Conservation (phyloP, 2,113 vertebrate species). For the Telmatochromis brichardi region DNA sequence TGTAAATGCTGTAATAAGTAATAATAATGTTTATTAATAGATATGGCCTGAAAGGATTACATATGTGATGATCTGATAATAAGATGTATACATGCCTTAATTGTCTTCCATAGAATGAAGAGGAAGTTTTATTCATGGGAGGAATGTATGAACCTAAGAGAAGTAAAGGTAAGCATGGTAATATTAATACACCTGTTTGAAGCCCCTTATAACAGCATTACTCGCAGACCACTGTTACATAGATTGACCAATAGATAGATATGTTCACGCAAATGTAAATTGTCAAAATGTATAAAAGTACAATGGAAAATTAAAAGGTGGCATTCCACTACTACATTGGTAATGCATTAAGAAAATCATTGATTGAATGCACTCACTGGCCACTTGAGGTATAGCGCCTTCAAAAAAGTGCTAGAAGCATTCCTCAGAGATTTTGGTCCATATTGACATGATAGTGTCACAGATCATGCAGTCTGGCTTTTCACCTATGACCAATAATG, state of each 20-base stretch:
- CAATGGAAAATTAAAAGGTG: background rate
- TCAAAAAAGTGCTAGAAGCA: background rate
- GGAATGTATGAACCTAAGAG: conserved; percentile 96
- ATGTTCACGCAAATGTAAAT: background rate
- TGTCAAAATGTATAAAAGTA: background rate
- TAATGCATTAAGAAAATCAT: background rate
- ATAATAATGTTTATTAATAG: background rate
- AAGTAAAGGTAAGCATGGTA: conserved; percentile 86
- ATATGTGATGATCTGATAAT: background rate
- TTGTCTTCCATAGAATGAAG: conserved; percentile 83
- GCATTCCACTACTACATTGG: background rate
- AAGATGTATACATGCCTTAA: background rate
- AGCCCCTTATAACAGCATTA: background rate
- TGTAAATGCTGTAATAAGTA: background rate
- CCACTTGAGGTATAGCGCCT: background rate
- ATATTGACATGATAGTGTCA: background rate
- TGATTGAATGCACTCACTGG: background rate
- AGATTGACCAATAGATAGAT: background rate
- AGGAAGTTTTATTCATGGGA: conserved; percentile 99
- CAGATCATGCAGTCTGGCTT: background rate
- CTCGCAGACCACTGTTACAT: background rate
- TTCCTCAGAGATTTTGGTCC: background rate
- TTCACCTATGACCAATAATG: background rate
- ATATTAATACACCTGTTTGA: background rate
- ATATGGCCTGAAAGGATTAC: background rate